Evolutionary conservation across 2,113 vertebrate species (phyloP), one percentile per base, ranked within the genome.

Genomic region (Apistogramma diplotaenia): DNA sequence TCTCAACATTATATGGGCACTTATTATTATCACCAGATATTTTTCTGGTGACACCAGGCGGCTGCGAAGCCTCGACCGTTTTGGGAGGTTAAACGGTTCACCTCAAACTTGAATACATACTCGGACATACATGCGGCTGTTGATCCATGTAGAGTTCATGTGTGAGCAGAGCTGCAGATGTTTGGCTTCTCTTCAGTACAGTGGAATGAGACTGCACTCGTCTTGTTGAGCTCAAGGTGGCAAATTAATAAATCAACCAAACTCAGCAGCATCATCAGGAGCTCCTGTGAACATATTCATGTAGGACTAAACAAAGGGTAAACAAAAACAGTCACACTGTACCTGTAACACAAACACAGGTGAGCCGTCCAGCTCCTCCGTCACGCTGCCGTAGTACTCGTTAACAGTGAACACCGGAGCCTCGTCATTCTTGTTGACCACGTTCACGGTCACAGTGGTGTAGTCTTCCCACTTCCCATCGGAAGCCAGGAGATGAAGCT

Each of bases 381-480:
- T 97, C 1, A 97, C 94, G 19, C 96, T 96, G 88, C 97, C 96
- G 62, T 96, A 96, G 91, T 97, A 98, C 86, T 98, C 96, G 2
- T 89, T 96, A 62, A 95, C 93, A 2, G 96, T 95, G 74, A 97
- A 98, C 74, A 97, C 95, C 0, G 97, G 97, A 9, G 96, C 95
- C 89, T 97, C 97, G 15, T 98, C 97, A 8, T 98, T 98, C 93
- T 97, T 97, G 94, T 97, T 97, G 3, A 97, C 82, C 23, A 97
- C 89, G 35, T 87, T 96, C 37, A 97, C 96, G 11, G 95, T 87
- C 65, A 95, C 84, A n/a, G 95, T 90, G 6, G 96, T 91, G 81
- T 96, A 96, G 89, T 97, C 96, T 84, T 98, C 97, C 97, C 97
- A 97, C 85, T 97, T 97, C 11, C 97, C 97, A 61, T 97, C 97